Base-by-base conservation (phyloP, 2,797 vertebrate genomes). In the Synanceia verrucosa region DNA sequence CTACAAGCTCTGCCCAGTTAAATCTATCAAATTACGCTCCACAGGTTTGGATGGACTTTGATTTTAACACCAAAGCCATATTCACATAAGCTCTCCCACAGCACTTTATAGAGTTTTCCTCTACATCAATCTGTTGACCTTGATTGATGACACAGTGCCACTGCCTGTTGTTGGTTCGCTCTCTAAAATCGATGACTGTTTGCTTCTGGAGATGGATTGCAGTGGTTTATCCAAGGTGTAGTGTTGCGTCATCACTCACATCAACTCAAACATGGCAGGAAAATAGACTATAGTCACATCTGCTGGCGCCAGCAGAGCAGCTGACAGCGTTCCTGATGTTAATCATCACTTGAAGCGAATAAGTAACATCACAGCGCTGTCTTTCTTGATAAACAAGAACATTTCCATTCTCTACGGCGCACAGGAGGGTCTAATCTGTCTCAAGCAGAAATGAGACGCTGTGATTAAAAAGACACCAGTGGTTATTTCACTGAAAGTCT, bases 141-240 rank as follows among this genome's bases (percentile, higher is more conserved):
- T 73, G 75, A 76, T 44, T 57, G 51, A 80, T 56, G 65, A 70
- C 24, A 21, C 44, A 73, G 19, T 33, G 7, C 18, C 1, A 6
- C 24, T 41, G 31, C 16, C 39, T 51, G 14, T 14, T 56, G 36
- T 62, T 39, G 69, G 19, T 65, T 65, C 23, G 28, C 37, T 29
- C 9, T 5, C 2, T 28, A 51, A 66, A 70, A 77, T 26, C 60
- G 68, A 78, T 74, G 2, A 52, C 21, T 23, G 55, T 57, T 63
- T 56, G 39, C 55, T 48, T 33, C 53, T 68, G n/a, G 47, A 75
- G 77, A 84, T 57, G 33, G 67, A 78, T 79, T 63, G 28, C 48
- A 23, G 67, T 26, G 18, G 61, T 78, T 71, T 58, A 39, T 51
- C 21, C 16, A 5, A 21, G 18, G 26, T 50, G 31, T 9, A 4